phyloP scores from a whole-genome alignment of 2,113 vertebrate genomes.

The Rhinichthys klamathensis region DNA sequence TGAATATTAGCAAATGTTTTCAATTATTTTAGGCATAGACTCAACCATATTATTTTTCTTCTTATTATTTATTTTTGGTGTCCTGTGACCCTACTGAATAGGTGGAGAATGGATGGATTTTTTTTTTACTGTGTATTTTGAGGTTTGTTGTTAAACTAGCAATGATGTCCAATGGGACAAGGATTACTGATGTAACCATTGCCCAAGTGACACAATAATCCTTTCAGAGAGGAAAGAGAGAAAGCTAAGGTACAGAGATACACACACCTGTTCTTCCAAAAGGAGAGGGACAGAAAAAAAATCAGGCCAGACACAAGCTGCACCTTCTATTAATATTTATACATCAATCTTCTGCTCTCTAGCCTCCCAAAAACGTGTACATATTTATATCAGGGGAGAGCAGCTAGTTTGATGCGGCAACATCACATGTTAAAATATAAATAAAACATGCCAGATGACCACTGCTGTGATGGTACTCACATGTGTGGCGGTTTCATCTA shows the following conservation, averaged over 20 bases:
- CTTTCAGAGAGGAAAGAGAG: constrained; percentile 12
- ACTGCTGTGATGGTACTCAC: background rate
- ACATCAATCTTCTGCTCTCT: background rate
- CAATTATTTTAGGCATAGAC: background rate
- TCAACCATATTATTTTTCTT: background rate
- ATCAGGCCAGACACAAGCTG: constrained; percentile 6
- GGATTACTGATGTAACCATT: constrained; percentile 25
- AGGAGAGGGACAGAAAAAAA: background rate
- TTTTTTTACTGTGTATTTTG: background rate
- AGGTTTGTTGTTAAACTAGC: background rate
- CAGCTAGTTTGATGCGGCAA: background rate
- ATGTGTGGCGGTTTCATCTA: background rate
- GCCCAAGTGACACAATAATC: constrained; percentile 35
- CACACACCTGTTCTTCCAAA: constrained; percentile 16
- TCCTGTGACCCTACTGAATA: background rate
- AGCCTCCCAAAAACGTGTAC: background rate
- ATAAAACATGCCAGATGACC: background rate
- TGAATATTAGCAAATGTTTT: background rate
- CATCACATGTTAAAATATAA: background rate
- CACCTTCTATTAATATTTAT: constrained; percentile 12
- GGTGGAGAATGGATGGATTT: background rate
- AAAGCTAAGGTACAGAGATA: background rate
- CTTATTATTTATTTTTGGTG: background rate
- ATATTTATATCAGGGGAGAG: background rate
- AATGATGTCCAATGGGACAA: constrained; percentile 13